These are phyloP conservation scores for Rhodophaea formosa DNA, from an alignment of 2,888 invertebrate species.

Conservation along the genomic window DNA sequence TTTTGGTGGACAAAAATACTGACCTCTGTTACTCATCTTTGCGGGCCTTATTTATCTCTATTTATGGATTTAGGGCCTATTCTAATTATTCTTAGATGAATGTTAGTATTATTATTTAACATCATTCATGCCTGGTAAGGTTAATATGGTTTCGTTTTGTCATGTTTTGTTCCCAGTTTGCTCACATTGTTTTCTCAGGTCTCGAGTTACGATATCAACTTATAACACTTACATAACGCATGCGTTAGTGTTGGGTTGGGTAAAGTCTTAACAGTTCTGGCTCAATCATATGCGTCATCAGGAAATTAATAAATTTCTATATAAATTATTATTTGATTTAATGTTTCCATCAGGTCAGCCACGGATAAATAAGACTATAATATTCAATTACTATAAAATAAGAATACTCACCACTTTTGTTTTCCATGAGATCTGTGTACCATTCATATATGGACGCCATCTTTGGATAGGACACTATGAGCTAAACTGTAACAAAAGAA, in stretches of 20 bases:
- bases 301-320: no score
- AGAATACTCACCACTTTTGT: constrained; percentile 83
- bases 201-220: constrained; percentile 12
- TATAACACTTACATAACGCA: constrained; percentile 8
- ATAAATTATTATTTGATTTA: neutral
- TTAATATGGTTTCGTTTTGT: neutral
- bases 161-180: neutral
- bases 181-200: neutral
- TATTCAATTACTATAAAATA: neutral
- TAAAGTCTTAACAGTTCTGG: neutral
- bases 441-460: constrained; percentile 83
- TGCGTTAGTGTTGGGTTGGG: neutral
- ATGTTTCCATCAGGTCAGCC: neutral
- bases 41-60: no score
- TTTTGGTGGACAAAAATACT: no score
- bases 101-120: no score
- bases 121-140: no score
- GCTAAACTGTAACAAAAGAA: constrained; percentile 70
- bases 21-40: no score
- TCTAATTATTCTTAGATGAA: no score
- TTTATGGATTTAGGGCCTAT: no score
- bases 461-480: constrained; percentile 64
- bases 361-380: neutral
- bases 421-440: constrained; percentile 87
- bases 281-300: neutral